These are phyloP conservation scores for Oncopodura yosiiana DNA, from an alignment of 1,140 invertebrate genomes.

Conservation along the genomic window DNA sequence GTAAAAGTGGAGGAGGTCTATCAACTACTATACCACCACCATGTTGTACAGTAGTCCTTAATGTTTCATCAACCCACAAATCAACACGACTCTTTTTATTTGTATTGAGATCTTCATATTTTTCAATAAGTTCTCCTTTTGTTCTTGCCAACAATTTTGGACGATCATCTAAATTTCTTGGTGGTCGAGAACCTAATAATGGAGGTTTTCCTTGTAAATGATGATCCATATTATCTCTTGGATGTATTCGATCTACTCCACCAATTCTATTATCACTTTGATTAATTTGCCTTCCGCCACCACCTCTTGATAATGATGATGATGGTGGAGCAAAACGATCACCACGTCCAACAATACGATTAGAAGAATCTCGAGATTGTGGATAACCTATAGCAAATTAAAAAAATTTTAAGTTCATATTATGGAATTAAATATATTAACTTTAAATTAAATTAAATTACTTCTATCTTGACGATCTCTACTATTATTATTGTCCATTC, in stretches of 20 bases:
- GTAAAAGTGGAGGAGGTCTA: too few species aligned
- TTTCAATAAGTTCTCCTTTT: constrained; percentile 22
- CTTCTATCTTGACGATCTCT: too few species aligned
- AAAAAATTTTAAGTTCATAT: too few species aligned
- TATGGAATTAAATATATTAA: too few species aligned
- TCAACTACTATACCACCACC: too few species aligned
- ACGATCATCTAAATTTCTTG: not conserved
- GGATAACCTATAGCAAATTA: too few species aligned
- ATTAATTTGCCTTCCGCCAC: not conserved
- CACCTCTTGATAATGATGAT: not conserved
- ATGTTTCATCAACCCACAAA: constrained; percentile 31
- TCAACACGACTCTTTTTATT: constrained; percentile 24
- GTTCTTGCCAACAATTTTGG: constrained; percentile 26
- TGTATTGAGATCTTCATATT: constrained; percentile 15
- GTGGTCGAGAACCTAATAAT: not conserved
- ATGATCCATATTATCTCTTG: not conserved
- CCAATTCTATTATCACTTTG: not conserved
- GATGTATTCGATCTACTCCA: not conserved
- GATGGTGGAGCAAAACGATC: constrained; percentile 1
- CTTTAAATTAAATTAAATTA: too few species aligned
- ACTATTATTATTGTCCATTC: too few species aligned
- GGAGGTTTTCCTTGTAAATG: not conserved
- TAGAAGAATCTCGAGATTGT: not conserved
- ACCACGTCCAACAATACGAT: not conserved
- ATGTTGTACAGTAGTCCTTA: constrained; percentile 5